These are phyloP conservation scores for Alethe castanea DNA, from an alignment of 2,113 vertebrate species.

Conservation along the genomic window DNA sequence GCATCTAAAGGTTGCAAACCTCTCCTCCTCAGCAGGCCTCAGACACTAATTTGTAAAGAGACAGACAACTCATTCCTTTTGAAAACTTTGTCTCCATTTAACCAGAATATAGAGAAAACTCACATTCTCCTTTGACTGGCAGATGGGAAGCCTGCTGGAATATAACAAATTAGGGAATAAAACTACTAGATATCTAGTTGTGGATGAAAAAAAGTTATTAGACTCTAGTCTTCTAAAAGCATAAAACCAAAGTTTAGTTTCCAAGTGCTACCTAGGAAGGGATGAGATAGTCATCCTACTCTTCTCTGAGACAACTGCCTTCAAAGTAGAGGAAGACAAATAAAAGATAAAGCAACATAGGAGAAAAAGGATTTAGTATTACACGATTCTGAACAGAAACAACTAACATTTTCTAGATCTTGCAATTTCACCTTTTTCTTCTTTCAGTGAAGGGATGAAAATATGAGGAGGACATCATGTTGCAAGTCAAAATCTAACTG, in stretches of 20 bases:
- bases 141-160: neutral
- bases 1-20: neutral
- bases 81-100: neutral
- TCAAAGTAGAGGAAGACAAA: neutral
- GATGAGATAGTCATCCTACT: neutral
- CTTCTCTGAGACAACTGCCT: neutral
- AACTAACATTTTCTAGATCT: neutral
- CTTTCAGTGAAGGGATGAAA: neutral
- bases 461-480: neutral
- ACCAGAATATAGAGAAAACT: neutral
- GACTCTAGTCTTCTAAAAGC: neutral
- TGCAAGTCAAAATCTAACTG: neutral
- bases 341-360: neutral
- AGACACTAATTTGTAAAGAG: neutral
- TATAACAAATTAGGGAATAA: neutral
- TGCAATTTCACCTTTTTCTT: neutral
- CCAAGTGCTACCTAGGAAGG: neutral
- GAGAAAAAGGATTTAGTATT: neutral
- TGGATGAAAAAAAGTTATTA: neutral
- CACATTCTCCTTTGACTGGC: neutral
- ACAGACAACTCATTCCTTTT: neutral
- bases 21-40: neutral
- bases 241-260: neutral
- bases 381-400: neutral
- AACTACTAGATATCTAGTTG: neutral